Base-by-base conservation (phyloP, 1,140 invertebrate genomes). In the Lysiphlebus fabarum region DNA sequence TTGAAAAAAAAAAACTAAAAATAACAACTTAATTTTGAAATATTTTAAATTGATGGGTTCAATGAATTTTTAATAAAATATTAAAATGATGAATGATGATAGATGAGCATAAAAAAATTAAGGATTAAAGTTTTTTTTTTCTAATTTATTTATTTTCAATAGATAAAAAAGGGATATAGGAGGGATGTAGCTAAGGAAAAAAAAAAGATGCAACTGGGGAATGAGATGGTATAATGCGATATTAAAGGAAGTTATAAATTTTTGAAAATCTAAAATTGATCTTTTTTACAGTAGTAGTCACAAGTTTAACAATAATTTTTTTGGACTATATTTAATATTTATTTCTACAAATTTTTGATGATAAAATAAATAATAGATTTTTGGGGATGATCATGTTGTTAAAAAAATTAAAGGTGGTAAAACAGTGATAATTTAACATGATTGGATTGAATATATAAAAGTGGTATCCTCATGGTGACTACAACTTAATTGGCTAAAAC, bases 181-280 rank as follows among this genome's bases (percentile, higher is more conserved):
- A 50, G 51, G 58, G 58, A n/a, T n/a, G n/a, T n/a, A n/a, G n/a
- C n/a, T n/a, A n/a, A 51, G 61, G 40, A 26, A 48, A 56, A 50
- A 58, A 59, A 59, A 60, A 53, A 65, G n/a, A 64, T 55, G 17
- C 17, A 26, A 26, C 17, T 26, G 4, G 17, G 17, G 17, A 26
- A 26, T 26, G 17, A 26, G 17, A 66, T 66, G 33, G 14, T 77
- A 79, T 78, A 74, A 68, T 68, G 73, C 71, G 74, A 77, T 78
- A 79, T 79, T 79, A 78, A 74, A 78, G 77, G 77, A 78, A 78
- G 76, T 78, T 79, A 78, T 78, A 78, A 78, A 79, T 79, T 74
- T 72, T 72, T 64, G 67, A 71, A 62, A 79, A 79, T 79, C 77
- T 78, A 77, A 78, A 79, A 79, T 79, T 79, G 76, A 79, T 78